phyloP scores from a whole-genome alignment of 2,888 invertebrate species.

The Nasonia oneida region DNA sequence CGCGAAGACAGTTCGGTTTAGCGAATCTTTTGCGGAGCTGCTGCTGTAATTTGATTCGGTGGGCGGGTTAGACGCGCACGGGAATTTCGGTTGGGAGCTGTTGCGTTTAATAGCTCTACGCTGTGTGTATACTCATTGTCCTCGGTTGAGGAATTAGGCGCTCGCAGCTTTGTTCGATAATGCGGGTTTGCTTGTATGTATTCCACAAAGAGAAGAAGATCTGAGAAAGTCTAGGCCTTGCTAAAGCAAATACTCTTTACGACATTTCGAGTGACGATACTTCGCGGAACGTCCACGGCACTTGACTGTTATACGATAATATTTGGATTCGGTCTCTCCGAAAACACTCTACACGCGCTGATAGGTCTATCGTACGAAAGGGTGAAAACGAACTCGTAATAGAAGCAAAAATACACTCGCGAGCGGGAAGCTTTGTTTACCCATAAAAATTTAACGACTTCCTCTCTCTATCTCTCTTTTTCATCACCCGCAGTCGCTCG shows the following conservation, averaged over 20 bases:
- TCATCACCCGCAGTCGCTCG: background rate
- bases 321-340: constrained; percentile 17
- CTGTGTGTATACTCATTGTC: background rate
- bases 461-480: background rate
- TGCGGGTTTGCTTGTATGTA: constrained; percentile 29
- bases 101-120: constrained; percentile 33
- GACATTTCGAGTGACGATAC: background rate
- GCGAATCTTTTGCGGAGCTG: constrained; percentile 24
- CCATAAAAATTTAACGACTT: background rate
- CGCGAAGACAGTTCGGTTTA: constrained; percentile 43
- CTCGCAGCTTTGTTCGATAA: constrained; percentile 9
- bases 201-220: background rate
- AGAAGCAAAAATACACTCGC: background rate
- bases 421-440: background rate
- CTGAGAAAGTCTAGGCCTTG: background rate
- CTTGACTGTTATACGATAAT: background rate
- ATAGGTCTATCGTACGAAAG: background rate
- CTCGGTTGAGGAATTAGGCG: background rate
- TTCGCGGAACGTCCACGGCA: background rate
- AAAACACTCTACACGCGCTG: background rate
- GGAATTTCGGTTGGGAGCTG: constrained; percentile 41
- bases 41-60: constrained; percentile 57
- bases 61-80: constrained; percentile 27
- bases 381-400: background rate
- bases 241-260: background rate